Base-by-base conservation (phyloP, 2,797 vertebrate species). In the Sebastes reedi region DNA sequence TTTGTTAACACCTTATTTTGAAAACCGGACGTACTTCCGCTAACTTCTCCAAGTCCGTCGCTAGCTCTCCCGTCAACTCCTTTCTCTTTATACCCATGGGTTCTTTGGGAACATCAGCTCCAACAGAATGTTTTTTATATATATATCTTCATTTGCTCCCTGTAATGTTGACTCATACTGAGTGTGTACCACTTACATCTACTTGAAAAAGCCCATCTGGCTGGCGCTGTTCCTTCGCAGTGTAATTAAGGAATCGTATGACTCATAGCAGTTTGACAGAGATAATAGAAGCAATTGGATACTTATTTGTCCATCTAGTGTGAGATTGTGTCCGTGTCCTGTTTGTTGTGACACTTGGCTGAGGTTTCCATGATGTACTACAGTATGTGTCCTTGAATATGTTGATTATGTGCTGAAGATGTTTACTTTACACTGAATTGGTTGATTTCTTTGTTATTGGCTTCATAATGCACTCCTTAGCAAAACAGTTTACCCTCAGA, bases 231-330 rank as follows among this genome's bases (percentile, higher is more conserved):
- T 16, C 34, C 24, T 72, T 25, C 50, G 16, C 68, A 54, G 65
- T 73, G 52, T 16, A 52, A 50, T 39, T 13, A 65, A 61, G 24
- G 16, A 66, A 14, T 54, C 52, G 4, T 13, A 56, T 61, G 77
- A 72, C 61, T 85, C 67, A 65, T 66, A 46, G 50, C n/a, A 50
- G 50, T 61, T 75, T 64, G 24, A 16, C 52, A 59, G 55, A 72
- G 25, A 39, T 56, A 34, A 72, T 39, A 50, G 36, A 72, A 60
- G 32, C 42, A 52, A n/a, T 34, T 10, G 2, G 50, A 67, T 6
- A 50, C 25, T 24, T 54, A 42, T 69, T 46, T 58, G 50, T 75
- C 34, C 50, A 18, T 58, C 14, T 36, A 3, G 18, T 25, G 6
- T 20, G 4, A 16, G 5, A 58, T 60, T 65, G 8, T 22, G 27